phyloP scores from a whole-genome alignment of 2,113 vertebrate genomes.

The rabbit (Oryctolagus cuniculus) region DNA sequence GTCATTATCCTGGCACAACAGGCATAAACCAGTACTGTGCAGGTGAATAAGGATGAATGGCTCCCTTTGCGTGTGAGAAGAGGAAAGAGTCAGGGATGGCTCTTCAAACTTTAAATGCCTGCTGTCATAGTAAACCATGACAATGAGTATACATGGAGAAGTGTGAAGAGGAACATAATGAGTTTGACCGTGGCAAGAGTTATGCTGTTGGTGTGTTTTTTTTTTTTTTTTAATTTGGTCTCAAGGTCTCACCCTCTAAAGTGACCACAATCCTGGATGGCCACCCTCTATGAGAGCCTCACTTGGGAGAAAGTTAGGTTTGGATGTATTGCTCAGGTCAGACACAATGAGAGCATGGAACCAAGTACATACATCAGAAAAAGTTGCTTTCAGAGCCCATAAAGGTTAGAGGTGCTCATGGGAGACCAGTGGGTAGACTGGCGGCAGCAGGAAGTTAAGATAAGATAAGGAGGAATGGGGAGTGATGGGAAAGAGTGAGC shows the following conservation, averaged over 20 bases:
- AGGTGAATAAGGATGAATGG: not conserved
- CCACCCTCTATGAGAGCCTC: not conserved
- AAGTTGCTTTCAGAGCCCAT: not conserved
- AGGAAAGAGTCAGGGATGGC: not conserved
- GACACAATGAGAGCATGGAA: not conserved
- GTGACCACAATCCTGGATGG: not conserved
- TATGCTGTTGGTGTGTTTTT: not conserved
- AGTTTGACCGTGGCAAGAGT: constrained; percentile 48
- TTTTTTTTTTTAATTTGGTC: not conserved
- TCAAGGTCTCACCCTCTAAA: not conserved
- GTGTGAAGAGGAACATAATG: not conserved
- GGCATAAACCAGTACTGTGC: not conserved
- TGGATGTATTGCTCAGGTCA: not conserved
- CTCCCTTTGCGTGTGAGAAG: not conserved
- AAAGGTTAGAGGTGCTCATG: too few species aligned
- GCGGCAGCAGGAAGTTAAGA: not conserved
- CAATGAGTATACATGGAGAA: not conserved
- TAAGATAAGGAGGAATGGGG: not conserved
- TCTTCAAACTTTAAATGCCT: not conserved
- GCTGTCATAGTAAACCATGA: not conserved
- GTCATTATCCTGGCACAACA: not conserved
- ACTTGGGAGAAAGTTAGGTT: not conserved
- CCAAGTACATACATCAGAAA: not conserved
- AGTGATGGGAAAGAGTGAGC: not conserved
- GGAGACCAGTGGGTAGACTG: not conserved